Evolutionary conservation across 2,888 invertebrate genomes (phyloP).

Genomic region (Auanema sp.): DNA sequence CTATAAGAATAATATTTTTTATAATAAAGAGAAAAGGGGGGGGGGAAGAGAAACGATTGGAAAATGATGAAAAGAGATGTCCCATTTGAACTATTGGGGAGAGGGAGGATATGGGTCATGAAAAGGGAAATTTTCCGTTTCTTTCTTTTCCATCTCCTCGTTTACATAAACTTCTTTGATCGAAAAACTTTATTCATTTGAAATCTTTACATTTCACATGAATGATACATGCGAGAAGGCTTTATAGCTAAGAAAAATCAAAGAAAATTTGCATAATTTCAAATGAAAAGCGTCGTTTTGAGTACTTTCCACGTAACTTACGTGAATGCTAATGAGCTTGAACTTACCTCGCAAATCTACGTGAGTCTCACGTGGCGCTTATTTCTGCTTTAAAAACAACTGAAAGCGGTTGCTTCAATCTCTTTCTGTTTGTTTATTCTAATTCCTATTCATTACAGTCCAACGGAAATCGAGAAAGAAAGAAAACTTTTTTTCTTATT

Average conservation of each 20-base stretch:
- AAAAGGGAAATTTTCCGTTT: slow-evolving; percentile 1
- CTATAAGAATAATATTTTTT: no score
- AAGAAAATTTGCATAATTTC: not conserved
- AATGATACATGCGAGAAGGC: not conserved
- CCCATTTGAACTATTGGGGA: not conserved
- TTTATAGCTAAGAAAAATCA: no score
- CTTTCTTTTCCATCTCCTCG: no score
- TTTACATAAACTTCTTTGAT: no score
- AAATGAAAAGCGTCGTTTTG: not conserved
- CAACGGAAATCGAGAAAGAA: slow-evolving; percentile 13
- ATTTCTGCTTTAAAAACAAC: no score
- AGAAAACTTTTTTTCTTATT: no score
- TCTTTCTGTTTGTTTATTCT: not conserved
- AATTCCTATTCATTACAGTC: not conserved
- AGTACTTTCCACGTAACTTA: not conserved
- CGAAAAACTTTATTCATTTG: no score
- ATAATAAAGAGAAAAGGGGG: not conserved
- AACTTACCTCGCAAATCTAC: no score
- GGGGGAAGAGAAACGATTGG: not conserved
- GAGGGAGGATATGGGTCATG: slow-evolving; percentile 7
- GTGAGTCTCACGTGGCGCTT: no score
- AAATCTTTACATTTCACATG: not conserved
- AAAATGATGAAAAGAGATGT: not conserved
- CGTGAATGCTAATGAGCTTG: no score
- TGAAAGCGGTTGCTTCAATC: no score